Base-by-base conservation (phyloP, 2,888 invertebrate species). In the Dysmachus trigonus region DNA sequence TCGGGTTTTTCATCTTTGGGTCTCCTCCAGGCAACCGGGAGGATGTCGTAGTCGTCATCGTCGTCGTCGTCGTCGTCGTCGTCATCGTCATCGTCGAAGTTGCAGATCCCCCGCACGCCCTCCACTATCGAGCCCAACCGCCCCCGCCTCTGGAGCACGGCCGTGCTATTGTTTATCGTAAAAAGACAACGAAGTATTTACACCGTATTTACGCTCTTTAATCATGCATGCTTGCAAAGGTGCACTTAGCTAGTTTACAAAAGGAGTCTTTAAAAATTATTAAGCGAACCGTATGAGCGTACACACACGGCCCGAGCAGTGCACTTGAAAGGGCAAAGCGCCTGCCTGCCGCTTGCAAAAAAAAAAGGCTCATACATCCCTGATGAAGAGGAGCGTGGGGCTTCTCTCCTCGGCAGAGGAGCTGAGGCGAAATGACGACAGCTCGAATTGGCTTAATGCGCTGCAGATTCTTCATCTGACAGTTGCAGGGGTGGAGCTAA, bases 141-240 rank as follows among this genome's bases (percentile, higher is more conserved):
- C 33, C 33, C 18, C 81, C 27, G 18, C 33, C n/a, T 18, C 62
- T 62, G 15, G 31, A 33, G 62, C 31, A 35, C 53, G 33, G 30
- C 41, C 31, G 30, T 22, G 53, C 85, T 73, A 86, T 86, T 86
- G 86, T 86, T 86, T 72, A n/a, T 81, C 86, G 73, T 77, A 86
- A 86, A n/a, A 86, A 85, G 85, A 86, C 85, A 86, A 86, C 77
- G 79, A 81, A 86, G 86, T 85, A 86, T 86, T 82, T 82, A 82
- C 81, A 82, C 62, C 62, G 81, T 82, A 82, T 82, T 86, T 86
- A 85, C 82, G 85, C 86, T 86, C 72, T 85, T 86, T 85, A 86
- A 86, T 86, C 86, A 86, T 86, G 85, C 85, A 86, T 81, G 81
- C 73, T 73, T 82, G 81, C 62, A 82, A 62, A 82, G 81, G 62